Evolutionary conservation across 2,888 invertebrate genomes (phyloP), one percentile per base, ranked within the genome.

Genomic region (Cataglyphis cursor): DNA sequence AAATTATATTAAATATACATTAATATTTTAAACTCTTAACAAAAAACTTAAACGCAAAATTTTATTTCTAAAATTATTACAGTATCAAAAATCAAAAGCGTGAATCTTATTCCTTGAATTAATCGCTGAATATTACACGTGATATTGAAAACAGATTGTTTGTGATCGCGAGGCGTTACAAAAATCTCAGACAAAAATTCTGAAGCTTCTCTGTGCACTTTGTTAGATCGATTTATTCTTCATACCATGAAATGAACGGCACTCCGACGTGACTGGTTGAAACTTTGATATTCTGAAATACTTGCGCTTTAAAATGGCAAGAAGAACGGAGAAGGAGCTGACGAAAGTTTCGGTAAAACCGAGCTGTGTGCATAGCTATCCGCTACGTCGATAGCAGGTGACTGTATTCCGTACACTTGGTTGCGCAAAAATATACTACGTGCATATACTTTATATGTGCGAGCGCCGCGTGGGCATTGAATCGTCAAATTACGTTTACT

Each of bases 401-500:
- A 80, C 72, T 80, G 44, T 35, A 44, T 80, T 72, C 41, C 44
- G 24, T 59, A 35, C 72, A 72, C 72, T 80, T n/a, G 48, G 31
- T 31, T 70, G 59, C 78, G 78, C 70, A 59, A 51, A n/a, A 59
- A 80, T 80, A 61, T 72, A 72, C 78, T 35, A 61, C 72, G 72
- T 80, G 72, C 78, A 70, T 70, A 70, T 70, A 78, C 54, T 70
- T 70, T 70, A 44, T 68, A 72, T 82, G n/a, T 51, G 65, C 74
- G 28, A 81, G 66, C 59, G 44, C 51, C 64, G 64, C 44, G 61
- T 15, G 83, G 62, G 78, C 80, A 82, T 86, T 72, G 74, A 84
- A 80, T 82, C 87, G 81, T 83, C 87, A 82, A 87, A 87, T 87
- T 87, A 83, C 83, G 83, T 87, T 87, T 85, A 78, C 87, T 83